These are phyloP conservation scores for Chrysomallon squamiferum DNA, from an alignment of 1,140 invertebrate species.

Conservation along the genomic window DNA sequence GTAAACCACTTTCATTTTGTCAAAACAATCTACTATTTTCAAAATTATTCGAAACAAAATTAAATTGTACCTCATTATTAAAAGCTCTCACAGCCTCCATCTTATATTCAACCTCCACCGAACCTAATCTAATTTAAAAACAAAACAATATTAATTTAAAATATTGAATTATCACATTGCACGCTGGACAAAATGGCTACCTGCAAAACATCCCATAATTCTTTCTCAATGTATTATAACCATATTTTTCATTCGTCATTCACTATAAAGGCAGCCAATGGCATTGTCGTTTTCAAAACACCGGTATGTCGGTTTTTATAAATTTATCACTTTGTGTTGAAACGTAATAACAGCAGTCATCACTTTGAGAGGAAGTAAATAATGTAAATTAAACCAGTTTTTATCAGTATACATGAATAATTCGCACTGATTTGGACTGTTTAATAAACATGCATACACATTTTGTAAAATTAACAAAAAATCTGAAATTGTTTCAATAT, in stretches of 20 bases:
- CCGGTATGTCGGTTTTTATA: neutral
- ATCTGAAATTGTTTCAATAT: no score
- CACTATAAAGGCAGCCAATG: slow-evolving; percentile 15
- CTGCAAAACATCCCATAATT: slow-evolving; percentile 31
- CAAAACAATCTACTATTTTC: neutral
- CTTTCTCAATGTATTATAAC: slow-evolving; percentile 10
- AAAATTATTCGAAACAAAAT: slow-evolving; percentile 5
- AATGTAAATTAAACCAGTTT: no score
- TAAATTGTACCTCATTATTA: slow-evolving; percentile 57
- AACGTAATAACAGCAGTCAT: neutral
- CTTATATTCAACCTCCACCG: neutral
- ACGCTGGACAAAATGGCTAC: slow-evolving; percentile 42
- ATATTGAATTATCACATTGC: slow-evolving; percentile 13
- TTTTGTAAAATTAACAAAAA: no score
- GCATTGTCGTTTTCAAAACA: neutral
- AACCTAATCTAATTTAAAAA: neutral
- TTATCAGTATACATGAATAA: no score
- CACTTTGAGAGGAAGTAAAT: no score
- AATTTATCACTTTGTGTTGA: neutral
- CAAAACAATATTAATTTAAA: neutral
- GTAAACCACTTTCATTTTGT: no score
- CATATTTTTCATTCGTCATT: slow-evolving; percentile 32
- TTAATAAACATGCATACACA: no score
- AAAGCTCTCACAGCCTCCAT: slow-evolving; percentile 60
- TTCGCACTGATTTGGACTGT: no score